These are phyloP conservation scores for Macrochelys suwanniensis DNA, from an alignment of 2,797 vertebrate genomes.

Conservation along the genomic window DNA sequence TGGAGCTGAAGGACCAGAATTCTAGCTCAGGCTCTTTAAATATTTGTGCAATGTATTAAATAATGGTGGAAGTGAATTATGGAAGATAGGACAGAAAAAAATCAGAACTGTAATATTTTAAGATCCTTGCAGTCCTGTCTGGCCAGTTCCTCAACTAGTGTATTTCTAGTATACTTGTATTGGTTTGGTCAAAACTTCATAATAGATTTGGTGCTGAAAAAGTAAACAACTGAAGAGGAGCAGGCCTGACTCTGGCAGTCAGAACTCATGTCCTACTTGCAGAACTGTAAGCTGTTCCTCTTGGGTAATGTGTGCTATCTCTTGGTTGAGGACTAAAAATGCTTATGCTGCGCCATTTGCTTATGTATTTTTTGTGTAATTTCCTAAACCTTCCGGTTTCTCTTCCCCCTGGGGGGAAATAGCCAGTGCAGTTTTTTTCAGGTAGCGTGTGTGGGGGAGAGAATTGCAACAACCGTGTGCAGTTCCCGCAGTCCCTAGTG, in stretches of 20 bases:
- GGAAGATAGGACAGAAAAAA: not conserved
- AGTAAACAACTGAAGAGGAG: not conserved
- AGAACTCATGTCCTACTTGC: not conserved
- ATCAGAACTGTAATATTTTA: not conserved
- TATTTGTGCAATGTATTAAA: not conserved
- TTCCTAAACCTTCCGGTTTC: not conserved
- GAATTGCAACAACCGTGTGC: no score
- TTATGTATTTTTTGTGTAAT: not conserved
- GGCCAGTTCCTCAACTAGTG: no score
- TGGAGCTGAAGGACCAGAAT: not conserved
- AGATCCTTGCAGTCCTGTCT: not conserved
- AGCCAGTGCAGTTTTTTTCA: not conserved
- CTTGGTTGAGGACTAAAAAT: not conserved
- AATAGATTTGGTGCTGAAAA: not conserved
- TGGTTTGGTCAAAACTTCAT: no score
- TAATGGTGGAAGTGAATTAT: not conserved
- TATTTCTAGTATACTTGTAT: no score
- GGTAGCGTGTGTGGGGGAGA: no score
- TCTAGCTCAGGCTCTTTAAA: not conserved
- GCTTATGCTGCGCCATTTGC: not conserved
- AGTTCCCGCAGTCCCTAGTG: not conserved
- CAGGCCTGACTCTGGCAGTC: not conserved
- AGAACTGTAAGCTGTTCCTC: not conserved
- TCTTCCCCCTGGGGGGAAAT: not conserved
- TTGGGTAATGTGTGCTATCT: not conserved